A percentile compares a stretch with the other conserved stretches of the same genome.
Conservation (phyloP, 2,888 invertebrate species). For the Empis livida region DNA sequence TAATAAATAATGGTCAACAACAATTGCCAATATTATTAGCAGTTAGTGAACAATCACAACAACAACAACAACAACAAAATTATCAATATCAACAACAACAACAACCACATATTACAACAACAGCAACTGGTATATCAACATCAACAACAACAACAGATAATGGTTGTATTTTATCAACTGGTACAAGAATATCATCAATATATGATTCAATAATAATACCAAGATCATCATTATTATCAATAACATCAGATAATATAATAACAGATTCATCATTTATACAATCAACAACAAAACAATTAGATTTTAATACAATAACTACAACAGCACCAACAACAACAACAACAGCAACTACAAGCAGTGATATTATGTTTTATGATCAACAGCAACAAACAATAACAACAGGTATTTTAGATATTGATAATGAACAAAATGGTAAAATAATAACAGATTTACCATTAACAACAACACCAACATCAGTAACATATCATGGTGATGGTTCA, state of each 20-base stretch:
- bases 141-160: too few relatives aligned
- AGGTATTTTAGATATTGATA: too few relatives aligned
- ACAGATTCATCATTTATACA: neutral
- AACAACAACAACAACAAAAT: too few relatives aligned
- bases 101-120: too few relatives aligned
- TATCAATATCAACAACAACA: too few relatives aligned
- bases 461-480: neutral
- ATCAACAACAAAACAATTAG: constrained; percentile 2
- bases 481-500: constrained; percentile 24
- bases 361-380: constrained; percentile 4
- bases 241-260: neutral
- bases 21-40: too few relatives aligned
- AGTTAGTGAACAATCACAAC: too few relatives aligned
- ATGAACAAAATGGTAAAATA: constrained; percentile 1
- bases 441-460: neutral
- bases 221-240: neutral
- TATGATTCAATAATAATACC: neutral
- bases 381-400: constrained; percentile 4
- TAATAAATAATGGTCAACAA: too few relatives aligned
- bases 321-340: constrained; percentile 7
- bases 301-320: neutral
- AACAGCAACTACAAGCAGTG: constrained; percentile 3
- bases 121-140: too few relatives aligned
- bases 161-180: too few relatives aligned
- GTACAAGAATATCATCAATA: too few relatives aligned